phyloP scores from a whole-genome alignment of 2,797 vertebrate genomes.

The Micrastur ruficollis region DNA sequence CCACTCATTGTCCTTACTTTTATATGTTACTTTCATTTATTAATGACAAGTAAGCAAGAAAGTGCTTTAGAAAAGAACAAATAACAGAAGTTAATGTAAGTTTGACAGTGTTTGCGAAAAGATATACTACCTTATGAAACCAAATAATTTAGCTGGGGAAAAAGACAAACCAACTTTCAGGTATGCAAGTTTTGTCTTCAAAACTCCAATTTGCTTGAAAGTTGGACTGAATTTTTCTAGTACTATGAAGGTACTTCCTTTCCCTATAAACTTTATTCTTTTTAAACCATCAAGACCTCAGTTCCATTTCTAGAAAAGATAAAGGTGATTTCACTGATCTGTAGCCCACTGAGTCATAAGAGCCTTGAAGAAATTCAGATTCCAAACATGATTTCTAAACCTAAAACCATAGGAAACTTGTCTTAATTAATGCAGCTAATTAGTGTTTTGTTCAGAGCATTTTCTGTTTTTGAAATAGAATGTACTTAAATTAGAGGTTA shows the following conservation, averaged over 20 bases:
- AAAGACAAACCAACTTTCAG: neutral
- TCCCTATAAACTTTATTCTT: neutral
- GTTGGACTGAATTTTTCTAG: neutral
- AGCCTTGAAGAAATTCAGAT: neutral
- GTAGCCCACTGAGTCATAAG: neutral
- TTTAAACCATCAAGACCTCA: neutral
- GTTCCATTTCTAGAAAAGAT: neutral
- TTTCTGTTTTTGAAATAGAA: neutral
- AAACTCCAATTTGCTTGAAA: neutral
- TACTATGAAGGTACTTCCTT: neutral
- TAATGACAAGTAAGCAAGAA: neutral
- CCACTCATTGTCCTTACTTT: neutral
- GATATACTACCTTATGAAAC: neutral
- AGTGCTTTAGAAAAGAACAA: neutral
- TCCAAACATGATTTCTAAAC: neutral
- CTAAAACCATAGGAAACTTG: neutral
- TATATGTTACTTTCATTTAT: neutral
- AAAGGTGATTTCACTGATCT: neutral
- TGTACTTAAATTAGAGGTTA: neutral
- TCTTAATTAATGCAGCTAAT: neutral
- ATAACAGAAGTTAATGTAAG: neutral
- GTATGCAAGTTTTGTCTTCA: neutral
- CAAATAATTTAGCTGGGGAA: neutral
- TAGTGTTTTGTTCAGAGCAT: neutral
- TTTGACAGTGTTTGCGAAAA: neutral